Evolutionary conservation across 2,113 vertebrate genomes (phyloP), one percentile per base, ranked within the genome.

Genomic region (Formicarius rufipectus): DNA sequence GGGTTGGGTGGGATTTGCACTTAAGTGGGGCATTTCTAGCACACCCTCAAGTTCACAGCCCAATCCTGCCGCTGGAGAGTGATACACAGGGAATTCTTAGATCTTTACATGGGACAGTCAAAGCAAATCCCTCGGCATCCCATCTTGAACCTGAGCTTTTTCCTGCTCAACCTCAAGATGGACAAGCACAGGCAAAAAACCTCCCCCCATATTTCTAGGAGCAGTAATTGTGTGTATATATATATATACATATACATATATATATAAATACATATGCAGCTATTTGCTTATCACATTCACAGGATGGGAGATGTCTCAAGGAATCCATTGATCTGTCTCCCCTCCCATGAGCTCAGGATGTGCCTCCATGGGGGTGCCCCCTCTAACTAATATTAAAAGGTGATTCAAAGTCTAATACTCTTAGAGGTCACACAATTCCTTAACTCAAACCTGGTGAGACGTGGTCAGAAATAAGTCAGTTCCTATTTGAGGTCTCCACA

Each of bases 301-400:
- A 5, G 42, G 40, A 25, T 47, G 47, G 56, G 28, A 77, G 63
- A 27, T 42, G n/a, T 56, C 73, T 67, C 56, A 84, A 25, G 67
- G 40, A 87, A 55, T 35, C 40, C 35, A 25, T 15, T 27, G 35
- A 4, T 77, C 69, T 39, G 4, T 42, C 39, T 78, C 23, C 15
- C 10, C 12, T 49, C 8, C 35, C 1, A 0, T 28, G 73, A 68
- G 31, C 4, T 68, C 1, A 1, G 20, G 9, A 12, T 31, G 2
- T 18, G 40, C 10, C 35, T 55, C 52, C 17, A 6, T 7, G 27
- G 20, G 71, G 40, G 30, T 30, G 10, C 44, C 82, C 31, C 35
- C 23, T n/a, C 30, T 44, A 66, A 66, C 22, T n/a, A 27, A 35
- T 30, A 73, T 18, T 33, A 25, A 84, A 86, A 84, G 14, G 9